phyloP scores from a whole-genome alignment of 2,113 vertebrate species.

The Serinus canaria region DNA sequence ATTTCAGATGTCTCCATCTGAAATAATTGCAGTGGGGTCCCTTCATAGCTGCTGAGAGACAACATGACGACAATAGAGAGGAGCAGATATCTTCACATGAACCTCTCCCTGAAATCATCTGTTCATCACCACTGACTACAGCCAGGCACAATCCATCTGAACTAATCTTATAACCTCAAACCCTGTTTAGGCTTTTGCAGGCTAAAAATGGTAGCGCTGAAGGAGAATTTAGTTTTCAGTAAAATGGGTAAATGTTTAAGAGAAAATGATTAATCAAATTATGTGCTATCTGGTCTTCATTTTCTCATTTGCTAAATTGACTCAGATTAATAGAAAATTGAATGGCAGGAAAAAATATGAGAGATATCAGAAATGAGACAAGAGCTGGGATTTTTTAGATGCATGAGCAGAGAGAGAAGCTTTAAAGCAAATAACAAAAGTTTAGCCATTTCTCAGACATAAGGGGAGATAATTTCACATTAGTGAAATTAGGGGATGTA shows the following conservation, averaged over 20 bases:
- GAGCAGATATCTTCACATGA: neutral
- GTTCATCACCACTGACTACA: neutral
- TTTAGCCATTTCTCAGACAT: neutral
- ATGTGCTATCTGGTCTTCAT: neutral
- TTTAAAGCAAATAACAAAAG: neutral
- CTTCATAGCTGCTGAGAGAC: neutral
- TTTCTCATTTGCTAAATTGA: conserved; percentile 17
- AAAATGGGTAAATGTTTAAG: neutral
- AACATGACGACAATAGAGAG: neutral
- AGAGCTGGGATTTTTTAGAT: neutral
- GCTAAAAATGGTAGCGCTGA: neutral
- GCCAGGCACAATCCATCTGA: neutral
- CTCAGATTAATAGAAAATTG: conserved; percentile 34
- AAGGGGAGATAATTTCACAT: neutral
- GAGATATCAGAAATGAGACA: neutral
- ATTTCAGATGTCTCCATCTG: neutral
- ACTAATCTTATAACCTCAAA: neutral
- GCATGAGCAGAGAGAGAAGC: neutral
- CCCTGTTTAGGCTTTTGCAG: neutral
- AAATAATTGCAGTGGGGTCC: neutral
- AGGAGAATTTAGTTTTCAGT: neutral
- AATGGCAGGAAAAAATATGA: neutral
- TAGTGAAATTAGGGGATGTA: neutral
- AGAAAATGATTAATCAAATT: conserved; percentile 11
- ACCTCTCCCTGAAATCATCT: neutral